Base-by-base conservation (phyloP, 1,140 invertebrate species). In the Plutomurus gul region DNA sequence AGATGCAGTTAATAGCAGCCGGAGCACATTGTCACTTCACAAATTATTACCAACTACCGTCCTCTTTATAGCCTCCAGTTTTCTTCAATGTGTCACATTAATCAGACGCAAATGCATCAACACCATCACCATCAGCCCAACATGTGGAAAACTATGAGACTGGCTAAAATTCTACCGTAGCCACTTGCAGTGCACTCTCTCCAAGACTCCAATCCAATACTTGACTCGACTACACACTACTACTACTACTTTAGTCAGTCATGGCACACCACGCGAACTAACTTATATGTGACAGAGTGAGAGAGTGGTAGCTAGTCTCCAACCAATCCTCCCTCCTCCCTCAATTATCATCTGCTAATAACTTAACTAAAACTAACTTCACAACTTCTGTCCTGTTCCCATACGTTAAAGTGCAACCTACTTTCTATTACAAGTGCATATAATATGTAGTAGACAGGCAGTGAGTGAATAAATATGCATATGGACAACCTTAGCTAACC, bases 1-100 rank as follows among this genome's bases (percentile, higher is more conserved):
- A 79, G 78, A 79, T 79, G 78, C 70, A 79, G 71, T 79, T 79
- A 79, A 79, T 79, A 79, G 78, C 73, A 76, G 33, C 22, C 22
- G 70, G 60, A 74, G 72, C 73, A 79, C 72, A 79, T 79, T 79
- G 78, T 79, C 78, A 79, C 78, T 71, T 75, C 56, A 76, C 72
- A 79, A 79, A 79, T 79, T 79, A 79, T 79, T 72, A 43, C 78
- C 72, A 75, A 75, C 78, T 73, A 75, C 56, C 76, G 47, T 77
- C 75, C 51, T 37, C 46, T 70, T 30, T 76, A 39, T 51, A 43
- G 37, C 39, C 65, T 43, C 37, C 33, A 70, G 37, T 43, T 75
- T 74, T 74, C 72, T 60, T 79, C 73, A 73, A 79, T 75, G 49
- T 79, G 73, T 65, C 78, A 79, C 78, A 79, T 79, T 79, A 75